Conservation (phyloP, 2,888 invertebrate species). For the Amphimallon solstitiale region DNA sequence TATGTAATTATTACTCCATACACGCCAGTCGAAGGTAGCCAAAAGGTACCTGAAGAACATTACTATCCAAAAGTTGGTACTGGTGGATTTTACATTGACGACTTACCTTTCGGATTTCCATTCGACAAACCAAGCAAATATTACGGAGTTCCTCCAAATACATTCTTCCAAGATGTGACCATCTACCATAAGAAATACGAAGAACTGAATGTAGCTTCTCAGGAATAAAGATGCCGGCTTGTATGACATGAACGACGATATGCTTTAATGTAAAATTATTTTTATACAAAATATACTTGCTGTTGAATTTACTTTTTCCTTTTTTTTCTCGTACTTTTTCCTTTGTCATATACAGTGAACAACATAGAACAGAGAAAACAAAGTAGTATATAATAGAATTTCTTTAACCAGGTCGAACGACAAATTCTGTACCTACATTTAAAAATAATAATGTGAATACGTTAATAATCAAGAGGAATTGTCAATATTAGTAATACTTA, state of each 20-base stretch:
- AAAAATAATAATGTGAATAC: too few species aligned
- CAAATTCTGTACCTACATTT: background rate
- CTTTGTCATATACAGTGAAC: too few species aligned
- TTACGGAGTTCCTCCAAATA: conserved; percentile 70
- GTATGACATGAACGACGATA: background rate
- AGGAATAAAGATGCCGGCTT: conserved; percentile 6
- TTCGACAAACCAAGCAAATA: conserved; percentile 73
- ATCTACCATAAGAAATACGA: conserved; percentile 67
- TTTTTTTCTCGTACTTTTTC: too few species aligned
- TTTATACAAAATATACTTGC: conserved; percentile 19
- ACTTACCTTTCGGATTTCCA: conserved; percentile 78
- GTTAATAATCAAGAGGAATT: too few species aligned
- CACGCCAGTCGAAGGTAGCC: conserved; percentile 15
- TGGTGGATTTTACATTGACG: conserved; percentile 55
- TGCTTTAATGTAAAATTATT: conserved; percentile 17
- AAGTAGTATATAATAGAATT: too few species aligned
- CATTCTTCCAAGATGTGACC: conserved; percentile 71
- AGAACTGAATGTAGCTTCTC: conserved; percentile 27
- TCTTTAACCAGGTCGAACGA: too few species aligned
- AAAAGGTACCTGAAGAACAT: conserved; percentile 31
- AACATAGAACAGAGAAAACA: too few species aligned
- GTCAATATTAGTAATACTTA: too few species aligned
- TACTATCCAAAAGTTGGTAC: conserved; percentile 49
- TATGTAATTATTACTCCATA: conserved; percentile 64
- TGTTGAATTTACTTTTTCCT: too few species aligned